A percentile compares a stretch with the other conserved stretches of the same genome.
Evolutionary conservation across 2,888 invertebrate species (phyloP).

Genomic region (Cepaea hortensis): DNA sequence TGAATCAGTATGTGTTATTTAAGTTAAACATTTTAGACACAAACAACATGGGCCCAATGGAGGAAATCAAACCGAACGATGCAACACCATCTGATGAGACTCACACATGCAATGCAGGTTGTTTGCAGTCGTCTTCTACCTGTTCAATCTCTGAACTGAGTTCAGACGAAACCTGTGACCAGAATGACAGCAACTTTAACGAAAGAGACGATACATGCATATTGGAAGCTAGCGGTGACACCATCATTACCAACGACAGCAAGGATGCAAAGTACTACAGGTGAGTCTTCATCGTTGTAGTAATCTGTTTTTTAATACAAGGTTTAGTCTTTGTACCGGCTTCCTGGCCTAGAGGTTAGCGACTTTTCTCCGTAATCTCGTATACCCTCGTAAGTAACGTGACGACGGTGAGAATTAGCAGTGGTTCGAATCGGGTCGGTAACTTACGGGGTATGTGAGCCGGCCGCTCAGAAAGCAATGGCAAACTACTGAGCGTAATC

Average conservation of each 20-base stretch:
- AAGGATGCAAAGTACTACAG: conserved; percentile 41
- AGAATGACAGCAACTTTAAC: not conserved
- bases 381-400: too few species aligned
- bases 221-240: conserved; percentile 22
- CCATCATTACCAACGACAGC: conserved; percentile 41
- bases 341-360: too few species aligned
- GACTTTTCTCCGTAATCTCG: too few species aligned
- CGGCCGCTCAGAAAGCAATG: too few species aligned
- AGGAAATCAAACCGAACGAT: not conserved
- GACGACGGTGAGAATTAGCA: too few species aligned
- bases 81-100: not conserved
- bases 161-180: conserved; percentile 9
- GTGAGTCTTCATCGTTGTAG: conserved; percentile 13
- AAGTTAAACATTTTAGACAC: not conserved
- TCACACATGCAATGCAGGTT: not conserved
- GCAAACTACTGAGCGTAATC: too few species aligned
- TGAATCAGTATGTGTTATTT: not conserved
- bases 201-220: not conserved
- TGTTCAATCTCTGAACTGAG: conserved; percentile 15
- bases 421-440: too few species aligned
- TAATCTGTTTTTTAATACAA: not conserved
- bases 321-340: not conserved
- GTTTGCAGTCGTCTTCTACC: not conserved
- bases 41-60: conserved; percentile 14
- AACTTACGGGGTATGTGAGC: too few species aligned